Evolutionary conservation across 1,140 invertebrate genomes (phyloP).

Genomic region (Lasioglossum albipes): DNA sequence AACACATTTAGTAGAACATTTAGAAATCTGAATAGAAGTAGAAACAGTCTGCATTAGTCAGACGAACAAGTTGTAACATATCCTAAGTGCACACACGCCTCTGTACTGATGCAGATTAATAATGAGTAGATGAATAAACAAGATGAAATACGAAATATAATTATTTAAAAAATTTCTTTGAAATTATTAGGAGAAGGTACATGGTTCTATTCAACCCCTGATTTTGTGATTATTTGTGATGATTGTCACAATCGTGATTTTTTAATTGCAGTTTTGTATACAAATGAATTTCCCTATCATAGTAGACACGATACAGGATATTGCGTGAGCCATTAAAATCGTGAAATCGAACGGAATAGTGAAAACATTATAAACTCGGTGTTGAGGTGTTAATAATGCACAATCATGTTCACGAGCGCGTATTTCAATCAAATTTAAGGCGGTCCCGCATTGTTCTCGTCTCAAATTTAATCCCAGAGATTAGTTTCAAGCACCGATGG

Average conservation of each 20-base stretch:
- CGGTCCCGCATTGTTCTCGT: not conserved
- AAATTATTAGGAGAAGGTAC: too few relatives aligned
- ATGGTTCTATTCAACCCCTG: too few relatives aligned
- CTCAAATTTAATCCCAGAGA: conserved; percentile 45
- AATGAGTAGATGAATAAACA: too few relatives aligned
- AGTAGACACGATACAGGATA: not conserved
- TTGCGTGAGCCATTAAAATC: not conserved
- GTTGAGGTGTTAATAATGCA: not conserved
- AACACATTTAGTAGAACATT: not conserved
- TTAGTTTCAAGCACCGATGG: conserved; percentile 28
- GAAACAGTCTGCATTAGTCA: not conserved
- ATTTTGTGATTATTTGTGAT: too few relatives aligned
- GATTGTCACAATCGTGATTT: too few relatives aligned
- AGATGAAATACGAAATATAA: too few relatives aligned
- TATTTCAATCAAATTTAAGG: not conserved
- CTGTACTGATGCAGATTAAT: too few relatives aligned
- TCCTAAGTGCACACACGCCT: not conserved
- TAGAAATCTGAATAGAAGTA: not conserved
- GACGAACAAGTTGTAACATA: not conserved
- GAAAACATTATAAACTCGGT: not conserved
- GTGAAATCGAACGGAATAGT: not conserved
- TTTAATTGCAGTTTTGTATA: not conserved
- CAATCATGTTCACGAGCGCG: not conserved
- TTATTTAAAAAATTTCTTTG: too few relatives aligned
- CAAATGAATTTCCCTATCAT: not conserved